These are phyloP conservation scores for Cheirogaleus major DNA, from an alignment of 2,797 vertebrate species.

Conservation along the genomic window DNA sequence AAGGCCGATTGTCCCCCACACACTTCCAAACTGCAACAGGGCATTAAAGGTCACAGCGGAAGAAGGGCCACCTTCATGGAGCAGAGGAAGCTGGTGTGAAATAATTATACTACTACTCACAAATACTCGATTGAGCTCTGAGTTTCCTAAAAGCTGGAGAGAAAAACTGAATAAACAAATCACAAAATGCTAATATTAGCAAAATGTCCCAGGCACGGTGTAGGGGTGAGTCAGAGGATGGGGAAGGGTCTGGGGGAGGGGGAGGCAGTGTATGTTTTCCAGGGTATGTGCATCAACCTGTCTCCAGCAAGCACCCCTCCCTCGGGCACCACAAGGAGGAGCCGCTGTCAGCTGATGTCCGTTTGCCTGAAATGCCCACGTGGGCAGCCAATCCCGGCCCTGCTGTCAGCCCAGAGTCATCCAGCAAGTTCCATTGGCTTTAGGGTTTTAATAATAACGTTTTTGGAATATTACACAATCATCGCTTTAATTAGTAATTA, in stretches of 20 bases:
- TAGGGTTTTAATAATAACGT: background rate
- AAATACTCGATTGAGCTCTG: background rate
- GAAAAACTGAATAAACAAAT: background rate
- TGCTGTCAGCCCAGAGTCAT: background rate
- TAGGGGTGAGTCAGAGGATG: background rate
- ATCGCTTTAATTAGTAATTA: constrained; percentile 68
- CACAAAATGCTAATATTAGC: background rate
- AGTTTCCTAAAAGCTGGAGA: background rate
- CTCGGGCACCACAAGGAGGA: background rate
- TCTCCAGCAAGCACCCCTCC: background rate
- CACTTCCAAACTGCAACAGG: background rate
- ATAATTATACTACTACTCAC: too few relatives aligned
- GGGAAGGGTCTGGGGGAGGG: background rate
- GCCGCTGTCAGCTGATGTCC: accelerated
- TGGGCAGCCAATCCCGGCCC: background rate
- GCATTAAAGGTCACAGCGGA: background rate
- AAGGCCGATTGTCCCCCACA: accelerated
- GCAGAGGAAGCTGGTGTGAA: background rate
- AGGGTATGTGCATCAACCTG: accelerated
- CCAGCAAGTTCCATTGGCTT: background rate
- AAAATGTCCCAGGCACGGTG: background rate
- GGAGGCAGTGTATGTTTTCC: too few relatives aligned
- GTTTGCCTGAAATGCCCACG: background rate
- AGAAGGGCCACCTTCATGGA: background rate
- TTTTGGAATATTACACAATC: background rate